These are phyloP conservation scores for Tinea semifulvella DNA, from an alignment of 2,888 invertebrate species.

Conservation along the genomic window DNA sequence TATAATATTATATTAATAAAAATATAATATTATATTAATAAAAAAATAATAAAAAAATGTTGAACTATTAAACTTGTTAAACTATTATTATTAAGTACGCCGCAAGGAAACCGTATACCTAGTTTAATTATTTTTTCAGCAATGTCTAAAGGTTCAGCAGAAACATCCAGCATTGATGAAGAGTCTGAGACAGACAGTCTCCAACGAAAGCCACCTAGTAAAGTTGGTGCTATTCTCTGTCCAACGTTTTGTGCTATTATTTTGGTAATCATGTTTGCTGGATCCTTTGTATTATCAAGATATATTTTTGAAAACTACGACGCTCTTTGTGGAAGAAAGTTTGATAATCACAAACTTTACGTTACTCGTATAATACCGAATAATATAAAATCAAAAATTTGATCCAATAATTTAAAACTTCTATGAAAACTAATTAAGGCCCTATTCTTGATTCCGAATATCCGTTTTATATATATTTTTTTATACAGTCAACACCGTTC, in stretches of 20 bases:
- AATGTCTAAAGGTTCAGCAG: no score
- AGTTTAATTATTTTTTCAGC: no score
- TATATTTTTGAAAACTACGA: conserved; percentile 46
- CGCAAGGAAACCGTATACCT: no score
- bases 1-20: no score
- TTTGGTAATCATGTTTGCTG: conserved; percentile 35
- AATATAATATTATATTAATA: no score
- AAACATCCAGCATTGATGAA: no score
- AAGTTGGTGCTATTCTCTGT: conserved; percentile 43
- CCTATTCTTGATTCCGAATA: no score
- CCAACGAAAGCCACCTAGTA: conserved; percentile 25
- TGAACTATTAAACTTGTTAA: no score
- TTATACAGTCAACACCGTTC: not conserved
- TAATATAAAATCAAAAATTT: not conserved
- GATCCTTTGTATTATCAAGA: conserved; percentile 39
- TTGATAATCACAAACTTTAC: conserved; percentile 27
- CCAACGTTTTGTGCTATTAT: conserved; percentile 45
- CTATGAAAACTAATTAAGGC: no score
- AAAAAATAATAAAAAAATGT: no score
- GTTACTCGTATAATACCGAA: not conserved
- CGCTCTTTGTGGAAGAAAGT: conserved; percentile 30
- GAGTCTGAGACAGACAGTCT: no score
- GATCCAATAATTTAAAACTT: conserved; percentile 18
- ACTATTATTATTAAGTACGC: no score
- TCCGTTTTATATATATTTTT: not conserved